A percentile compares a stretch with the other conserved stretches of the same genome.
Conservation (phyloP, 53 echinoderm and acorn worm species). For the Apostichopus leukothele region DNA sequence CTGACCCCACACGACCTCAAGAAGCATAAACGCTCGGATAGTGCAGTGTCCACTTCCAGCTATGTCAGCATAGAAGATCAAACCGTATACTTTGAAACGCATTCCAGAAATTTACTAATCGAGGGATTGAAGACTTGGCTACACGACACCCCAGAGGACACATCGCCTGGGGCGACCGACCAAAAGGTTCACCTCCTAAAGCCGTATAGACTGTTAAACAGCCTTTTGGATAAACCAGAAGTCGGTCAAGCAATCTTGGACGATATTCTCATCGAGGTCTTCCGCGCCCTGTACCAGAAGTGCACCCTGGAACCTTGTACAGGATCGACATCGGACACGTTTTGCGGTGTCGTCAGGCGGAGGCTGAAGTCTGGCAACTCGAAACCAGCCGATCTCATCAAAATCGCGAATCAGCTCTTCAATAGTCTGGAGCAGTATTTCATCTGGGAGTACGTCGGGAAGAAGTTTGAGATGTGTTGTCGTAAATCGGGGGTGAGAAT, state of each 20-base stretch:
- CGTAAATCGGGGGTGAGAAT: constrained; percentile 63
- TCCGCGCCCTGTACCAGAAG: constrained; percentile 82
- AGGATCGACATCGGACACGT: not conserved
- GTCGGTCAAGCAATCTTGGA: constrained; percentile 78
- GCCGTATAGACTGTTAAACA: constrained; percentile 87
- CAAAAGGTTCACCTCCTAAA: constrained; percentile 71
- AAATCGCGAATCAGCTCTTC: constrained; percentile 94
- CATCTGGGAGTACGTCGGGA: constrained; percentile 95
- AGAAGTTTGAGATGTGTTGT: constrained; percentile 90
- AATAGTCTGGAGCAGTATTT: constrained; percentile 91
- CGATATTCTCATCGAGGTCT: constrained; percentile 92
- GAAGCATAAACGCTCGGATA: constrained; percentile 56
- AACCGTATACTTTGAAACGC: constrained; percentile 74
- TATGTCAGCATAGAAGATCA: constrained; percentile 82
- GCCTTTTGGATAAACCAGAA: constrained; percentile 94
- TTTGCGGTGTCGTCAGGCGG: constrained; percentile 46
- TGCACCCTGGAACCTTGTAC: constrained; percentile 65
- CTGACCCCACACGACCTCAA: constrained; percentile 6
- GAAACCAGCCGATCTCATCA: constrained; percentile 85
- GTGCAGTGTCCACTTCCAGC: constrained; percentile 66
- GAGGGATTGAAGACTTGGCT: constrained; percentile 72
- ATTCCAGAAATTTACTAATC: constrained; percentile 78
- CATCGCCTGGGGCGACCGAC: constrained; percentile 54
- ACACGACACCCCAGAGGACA: constrained; percentile 61
- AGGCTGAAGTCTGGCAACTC: constrained; percentile 59